Base-by-base conservation (phyloP, 1,140 invertebrate species). In the Lepidurus apus region DNA sequence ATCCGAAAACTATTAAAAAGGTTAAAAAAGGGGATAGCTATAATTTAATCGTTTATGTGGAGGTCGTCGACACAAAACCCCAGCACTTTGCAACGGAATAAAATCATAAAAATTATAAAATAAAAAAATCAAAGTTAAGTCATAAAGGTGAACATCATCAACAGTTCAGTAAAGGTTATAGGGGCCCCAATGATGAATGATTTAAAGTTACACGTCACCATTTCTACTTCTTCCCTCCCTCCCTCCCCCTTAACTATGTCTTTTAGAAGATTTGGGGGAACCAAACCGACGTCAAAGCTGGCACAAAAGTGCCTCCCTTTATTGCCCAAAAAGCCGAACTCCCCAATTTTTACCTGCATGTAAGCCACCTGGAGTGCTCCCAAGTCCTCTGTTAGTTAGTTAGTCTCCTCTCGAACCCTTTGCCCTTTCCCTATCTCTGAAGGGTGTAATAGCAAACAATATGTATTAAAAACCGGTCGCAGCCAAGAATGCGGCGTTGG, bases 1-100 rank as follows among this genome's bases (percentile, higher is more conserved):
- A 17, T 65, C n/a, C 53, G 8, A 65, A 9, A 65, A 65, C 17
- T n/a, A 65, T 34, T 34, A 34, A 34, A 34, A 34, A 34, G 34
- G 34, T 34, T 34, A 4, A 34, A 34, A 34, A 34, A 3, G 34
- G 34, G 34, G 34, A 34, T 34, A 34, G 34, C 34, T 34, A 34
- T 34, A 34, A 34, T 4, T 34, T 34, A 34, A 75, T 75, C 74
- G 74, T 42, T 42, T 75, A 42, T 42, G 74, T 43, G 42, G 74
- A 43, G 42, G 42, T 75, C 74, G n/a, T 43, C 34, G 74, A 43
- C 74, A 75, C 42, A 10, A 74, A 74, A 43, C 74, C 42, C 3
- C 26, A 42, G 74, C 74, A 42, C 44, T 75, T 73, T 73, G 21
- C 73, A 74, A 11, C 73, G 73, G 1, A 74, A 17, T 21, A 74